Evolutionary conservation across 2,888 invertebrate species (phyloP).

Genomic region (Lasioglossum lativentre): DNA sequence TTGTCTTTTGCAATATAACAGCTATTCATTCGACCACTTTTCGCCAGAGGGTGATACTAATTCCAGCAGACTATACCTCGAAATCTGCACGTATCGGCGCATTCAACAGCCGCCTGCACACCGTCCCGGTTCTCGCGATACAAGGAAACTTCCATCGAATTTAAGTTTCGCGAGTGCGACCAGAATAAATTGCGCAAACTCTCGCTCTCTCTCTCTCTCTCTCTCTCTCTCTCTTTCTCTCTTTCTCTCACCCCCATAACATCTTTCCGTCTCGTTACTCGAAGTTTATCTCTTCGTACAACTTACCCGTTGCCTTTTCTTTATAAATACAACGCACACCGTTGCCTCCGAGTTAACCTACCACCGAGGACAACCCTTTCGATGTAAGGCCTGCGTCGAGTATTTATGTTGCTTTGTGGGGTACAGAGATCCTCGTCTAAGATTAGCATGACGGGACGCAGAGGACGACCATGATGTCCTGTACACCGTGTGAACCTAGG

Average conservation of each 20-base stretch:
- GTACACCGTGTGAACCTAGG: not conserved
- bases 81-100: no score
- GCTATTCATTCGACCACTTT: not conserved
- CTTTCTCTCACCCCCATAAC: not conserved
- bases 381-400: conserved; percentile 13
- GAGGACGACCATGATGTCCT: not conserved
- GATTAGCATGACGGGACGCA: conserved; percentile 12
- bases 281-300: not conserved
- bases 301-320: not conserved
- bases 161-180: not conserved
- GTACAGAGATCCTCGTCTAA: conserved; percentile 12
- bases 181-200: not conserved
- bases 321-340: conserved; percentile 5
- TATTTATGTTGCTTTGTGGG: conserved; percentile 35
- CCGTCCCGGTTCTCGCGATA: no score
- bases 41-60: not conserved
- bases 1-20: no score
- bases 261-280: conserved; percentile 1
- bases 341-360: conserved; percentile 23
- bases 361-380: conserved; percentile 43
- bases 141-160: no score
- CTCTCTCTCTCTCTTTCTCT: not conserved
- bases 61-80: no score
- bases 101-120: no score
- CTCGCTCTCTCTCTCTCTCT: no score